Evolutionary conservation across 2,888 invertebrate species (phyloP), one percentile per base, ranked within the genome.

Genomic region (Platycheirus rosarum): DNA sequence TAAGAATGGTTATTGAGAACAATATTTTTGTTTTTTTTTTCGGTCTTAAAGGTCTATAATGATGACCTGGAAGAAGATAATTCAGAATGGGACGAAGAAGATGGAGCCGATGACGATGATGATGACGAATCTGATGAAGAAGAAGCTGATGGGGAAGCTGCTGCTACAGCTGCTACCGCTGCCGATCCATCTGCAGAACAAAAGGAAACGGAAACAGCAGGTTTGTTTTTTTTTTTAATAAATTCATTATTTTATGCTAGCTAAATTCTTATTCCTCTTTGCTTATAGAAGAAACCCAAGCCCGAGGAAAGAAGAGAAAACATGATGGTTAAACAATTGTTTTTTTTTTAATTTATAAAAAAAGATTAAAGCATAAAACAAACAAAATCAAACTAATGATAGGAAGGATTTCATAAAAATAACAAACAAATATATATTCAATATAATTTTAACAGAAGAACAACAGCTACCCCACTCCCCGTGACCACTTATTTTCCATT

Each of bases 261-360:
- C n/a, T n/a, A n/a, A n/a, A n/a, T n/a, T n/a, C n/a, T 4, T 23
- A 23, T 23, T 66, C n/a, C 66, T 37, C 46, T 42, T 4, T 68
- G 53, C 7, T 76, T 86, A 84, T 84, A 86, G 92, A 91, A 48
- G 93, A 91, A 66, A 91, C 90, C 85, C 87, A 93, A 86, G 92
- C 92, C 76, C 91, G 94, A 90, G 94, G 94, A 86, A 94, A 94
- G 91, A 94, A 94, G 89, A 93, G 94, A 92, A 94, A 94, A 92
- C 93, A 93, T 88, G 94, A 94, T 89, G 94, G 90, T 88, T 90
- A 90, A 89, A 84, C 44, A 66, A 51, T 53, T 73, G 71, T 69
- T 79, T 77, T 77, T 77, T 63, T 23, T 66, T 68, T 68, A 14
- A 57, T 57, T 55, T 57, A 40, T 40, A 57, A 23, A 68, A 66